Base-by-base conservation (phyloP, 2,113 vertebrate genomes). In the Pteronura brasiliensis region DNA sequence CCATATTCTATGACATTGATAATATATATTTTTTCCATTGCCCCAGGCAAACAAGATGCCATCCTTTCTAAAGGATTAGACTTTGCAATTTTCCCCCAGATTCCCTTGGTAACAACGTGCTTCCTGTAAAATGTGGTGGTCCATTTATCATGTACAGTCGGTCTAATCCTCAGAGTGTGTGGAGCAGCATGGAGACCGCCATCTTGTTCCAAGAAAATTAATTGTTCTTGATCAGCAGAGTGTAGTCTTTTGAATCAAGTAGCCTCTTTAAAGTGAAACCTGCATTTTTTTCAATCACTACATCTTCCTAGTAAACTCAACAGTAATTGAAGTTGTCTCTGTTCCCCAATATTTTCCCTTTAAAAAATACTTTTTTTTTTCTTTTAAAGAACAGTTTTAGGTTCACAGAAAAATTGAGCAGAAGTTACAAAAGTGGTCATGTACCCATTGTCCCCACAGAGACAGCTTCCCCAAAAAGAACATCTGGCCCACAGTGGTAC, bases 21-120 rank as follows among this genome's bases (percentile, higher is more conserved):
- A 95, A 99, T 98, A 39, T 98, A 55, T 90, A n/a, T 98, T 99
- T 93, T 99, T 99, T 98, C 63, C 99, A n/a, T 99, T 99, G 98
- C 99, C 99, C 99, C 99, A 99, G 44, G 98, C 98, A 97, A 99
- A 99, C 93, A 99, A 98, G 36, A 99, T 98, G 7, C 99, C 99
- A 0, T 99, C 99, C 86, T 98, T 99, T 98, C 99, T 99, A 97
- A 99, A 99, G 87, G 98, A 95, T 67, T 99, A 88, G 95, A 98
- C 98, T 98, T 98, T 99, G 98, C 99, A 99, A 14, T 98, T 99
- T 95, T 67, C 98, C 99, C 29, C 98, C 99, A 93, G 97, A 98
- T 82, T 99, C 99, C 99, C 99, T 99, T 31, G 96, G 98, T 93
- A 99, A 99, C 0, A 97, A 83, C 0, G 98, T 10, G 65, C 98